A percentile compares a stretch with the other conserved stretches of the same genome.
phyloP scores from a whole-genome alignment of 2,888 invertebrate genomes.

The Bembecia ichneumoniformis region DNA sequence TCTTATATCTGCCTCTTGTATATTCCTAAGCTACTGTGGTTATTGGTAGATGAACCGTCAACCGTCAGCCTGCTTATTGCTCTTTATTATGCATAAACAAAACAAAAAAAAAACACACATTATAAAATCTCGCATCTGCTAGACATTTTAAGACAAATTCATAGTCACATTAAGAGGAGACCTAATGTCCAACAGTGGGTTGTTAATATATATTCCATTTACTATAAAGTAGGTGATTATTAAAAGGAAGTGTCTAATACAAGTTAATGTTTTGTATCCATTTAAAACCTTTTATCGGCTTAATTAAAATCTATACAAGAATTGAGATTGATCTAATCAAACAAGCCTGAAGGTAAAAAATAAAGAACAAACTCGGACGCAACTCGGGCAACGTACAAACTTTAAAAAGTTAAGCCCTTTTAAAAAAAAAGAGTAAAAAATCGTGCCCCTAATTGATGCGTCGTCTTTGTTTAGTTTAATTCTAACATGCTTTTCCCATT shows the following conservation, averaged over 20 bases:
- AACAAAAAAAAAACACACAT: too few relatives aligned
- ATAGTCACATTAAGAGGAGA: too few relatives aligned
- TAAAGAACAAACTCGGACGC: conserved; percentile 49
- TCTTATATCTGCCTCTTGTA: too few relatives aligned
- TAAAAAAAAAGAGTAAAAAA: conserved; percentile 41
- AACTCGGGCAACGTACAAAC: conserved; percentile 59
- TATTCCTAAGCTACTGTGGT: too few relatives aligned
- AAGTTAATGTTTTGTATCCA: conserved; percentile 40
- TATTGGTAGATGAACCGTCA: too few relatives aligned
- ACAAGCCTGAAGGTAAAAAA: conserved; percentile 54
- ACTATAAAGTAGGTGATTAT: too few relatives aligned
- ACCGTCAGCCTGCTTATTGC: too few relatives aligned
- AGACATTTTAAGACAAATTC: too few relatives aligned
- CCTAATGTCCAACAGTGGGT: too few relatives aligned
- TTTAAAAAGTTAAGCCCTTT: conserved; percentile 65
- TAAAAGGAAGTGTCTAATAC: background rate
- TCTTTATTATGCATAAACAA: too few relatives aligned
- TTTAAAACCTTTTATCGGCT: conserved; percentile 49
- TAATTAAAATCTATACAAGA: conserved; percentile 66
- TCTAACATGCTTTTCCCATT: conserved; percentile 74
- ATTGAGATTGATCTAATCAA: conserved; percentile 68
- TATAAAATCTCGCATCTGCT: too few relatives aligned
- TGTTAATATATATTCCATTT: too few relatives aligned
- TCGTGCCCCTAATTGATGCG: conserved; percentile 70
- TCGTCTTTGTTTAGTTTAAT: conserved; percentile 74